Base-by-base conservation (phyloP, 2,888 invertebrate species). In the Perdita meconis region DNA sequence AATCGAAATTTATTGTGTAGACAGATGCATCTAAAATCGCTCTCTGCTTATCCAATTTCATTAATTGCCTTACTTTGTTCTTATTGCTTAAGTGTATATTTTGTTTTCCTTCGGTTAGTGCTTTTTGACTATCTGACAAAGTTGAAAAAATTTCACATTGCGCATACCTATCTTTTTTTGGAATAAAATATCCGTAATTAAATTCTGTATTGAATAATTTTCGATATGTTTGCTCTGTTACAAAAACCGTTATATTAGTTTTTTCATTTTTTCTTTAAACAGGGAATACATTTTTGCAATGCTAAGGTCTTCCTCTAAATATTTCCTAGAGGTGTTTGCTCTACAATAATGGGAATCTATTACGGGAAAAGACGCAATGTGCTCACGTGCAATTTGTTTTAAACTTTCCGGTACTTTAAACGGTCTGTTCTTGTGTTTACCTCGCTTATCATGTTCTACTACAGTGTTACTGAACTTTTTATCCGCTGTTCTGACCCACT, bases 401-500 rank as follows among this genome's bases (percentile, higher is more conserved):
- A 40, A 40, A 40, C 0, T 40, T 40, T 40, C 13, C n/a, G 40
- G 40, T 40, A 40, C 40, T 40, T 2, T 40, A 40, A 40, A 40
- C 12, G 13, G 40, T 40, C 40, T 0, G n/a, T 40, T 40, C 13
- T n/a, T 13, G 4, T 40, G 40, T 4, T 40, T 40, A 13, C 40
- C 40, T 40, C 40, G 40, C n/a, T 40, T 40, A 40, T 13, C 13
- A 40, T n/a, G n/a, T 12, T 13, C 4, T 13, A 40, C n/a, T 40
- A 40, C 40, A 40, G 13, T 12, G n/a, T 12, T 40, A 40, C 40
- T 40, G 13, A 13, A 13, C 40, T 40, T 40, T 40, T 40, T 40
- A 40, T 40, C 40, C 40, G 40, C 13, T 40, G 40, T 40, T 40
- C 40, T 13, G 40, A 40, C 40, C 40, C 40, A 40, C n/a, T 40